Percentiles rank a stretch among this genome's conserved stretches.
Evolutionary conservation across 2,888 invertebrate species (phyloP).

Genomic region (Endomychus coccineus): DNA sequence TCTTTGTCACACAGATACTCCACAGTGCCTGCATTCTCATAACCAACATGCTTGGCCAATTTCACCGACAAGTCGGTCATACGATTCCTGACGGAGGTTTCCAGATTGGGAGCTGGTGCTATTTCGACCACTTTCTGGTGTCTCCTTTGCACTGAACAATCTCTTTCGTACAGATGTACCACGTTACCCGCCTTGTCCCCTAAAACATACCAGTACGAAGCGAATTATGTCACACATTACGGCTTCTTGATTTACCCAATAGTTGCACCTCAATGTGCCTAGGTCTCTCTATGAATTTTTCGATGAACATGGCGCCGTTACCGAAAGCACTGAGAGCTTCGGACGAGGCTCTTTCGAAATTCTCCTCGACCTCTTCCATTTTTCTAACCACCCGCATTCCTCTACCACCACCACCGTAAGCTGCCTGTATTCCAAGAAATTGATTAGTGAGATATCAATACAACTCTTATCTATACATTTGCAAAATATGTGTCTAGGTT

Average conservation of each 20-base stretch:
- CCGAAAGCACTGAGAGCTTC: slow-evolving; percentile 97
- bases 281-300: slow-evolving; percentile 95
- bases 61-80: slow-evolving; percentile 90
- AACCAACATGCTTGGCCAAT: slow-evolving; percentile 85
- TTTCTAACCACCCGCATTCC: slow-evolving; percentile 88
- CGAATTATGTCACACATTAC: too few relatives aligned
- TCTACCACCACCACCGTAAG: slow-evolving; percentile 95
- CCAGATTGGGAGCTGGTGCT: slow-evolving; percentile 90
- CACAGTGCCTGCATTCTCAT: slow-evolving; percentile 97
- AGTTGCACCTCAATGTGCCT: slow-evolving; percentile 97
- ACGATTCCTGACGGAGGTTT: slow-evolving; percentile 64
- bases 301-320: slow-evolving; percentile 97
- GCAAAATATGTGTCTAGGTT: background rate
- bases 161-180: slow-evolving; percentile 93
- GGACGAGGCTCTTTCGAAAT: slow-evolving; percentile 87
- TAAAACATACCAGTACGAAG: too few relatives aligned
- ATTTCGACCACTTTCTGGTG: slow-evolving; percentile 99
- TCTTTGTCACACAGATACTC: slow-evolving; percentile 91
- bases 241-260: too few relatives aligned
- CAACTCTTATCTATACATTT: background rate
- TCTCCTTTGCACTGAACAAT: slow-evolving; percentile 96
- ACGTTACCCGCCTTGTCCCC: slow-evolving; percentile 95
- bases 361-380: slow-evolving; percentile 85
- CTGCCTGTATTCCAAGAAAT: slow-evolving; percentile 53
- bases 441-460: background rate